phyloP scores from a whole-genome alignment of 2,113 vertebrate species.

The Abramis brama region DNA sequence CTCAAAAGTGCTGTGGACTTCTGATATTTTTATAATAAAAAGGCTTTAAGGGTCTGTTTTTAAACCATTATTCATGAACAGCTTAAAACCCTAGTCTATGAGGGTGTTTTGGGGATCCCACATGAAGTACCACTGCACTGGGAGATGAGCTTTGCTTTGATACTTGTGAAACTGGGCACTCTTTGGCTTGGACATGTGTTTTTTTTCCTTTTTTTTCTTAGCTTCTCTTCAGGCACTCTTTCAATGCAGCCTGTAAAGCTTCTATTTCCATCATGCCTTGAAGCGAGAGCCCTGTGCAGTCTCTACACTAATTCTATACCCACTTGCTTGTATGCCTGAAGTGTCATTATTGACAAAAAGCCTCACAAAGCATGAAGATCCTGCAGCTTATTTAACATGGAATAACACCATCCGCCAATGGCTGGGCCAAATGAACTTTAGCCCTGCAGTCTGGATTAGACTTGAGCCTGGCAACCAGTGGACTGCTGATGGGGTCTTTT shows the following conservation, averaged over 20 bases:
- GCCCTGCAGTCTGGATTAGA: slow-evolving; percentile 70
- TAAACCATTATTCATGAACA: background rate
- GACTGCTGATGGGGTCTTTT: slow-evolving; percentile 76
- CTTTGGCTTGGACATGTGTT: slow-evolving; percentile 36
- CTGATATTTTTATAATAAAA: background rate
- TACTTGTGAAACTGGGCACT: slow-evolving; percentile 25
- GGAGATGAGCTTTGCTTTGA: slow-evolving; percentile 16
- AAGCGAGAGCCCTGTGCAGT: slow-evolving; percentile 15
- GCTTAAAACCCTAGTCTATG: background rate
- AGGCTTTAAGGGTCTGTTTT: background rate
- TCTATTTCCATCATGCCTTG: slow-evolving; percentile 31
- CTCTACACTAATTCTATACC: slow-evolving; percentile 43
- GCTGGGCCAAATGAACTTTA: slow-evolving; percentile 66
- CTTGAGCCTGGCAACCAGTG: slow-evolving; percentile 61
- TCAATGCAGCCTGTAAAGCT: slow-evolving; percentile 23
- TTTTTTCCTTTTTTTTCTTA: background rate
- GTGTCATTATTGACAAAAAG: slow-evolving; percentile 50
- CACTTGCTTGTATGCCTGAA: slow-evolving; percentile 34
- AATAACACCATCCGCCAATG: slow-evolving; percentile 63
- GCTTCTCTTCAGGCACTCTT: background rate
- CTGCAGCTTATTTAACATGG: slow-evolving; percentile 53
- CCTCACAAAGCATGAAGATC: slow-evolving; percentile 46
- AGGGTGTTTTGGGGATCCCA: background rate
- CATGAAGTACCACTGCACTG: background rate
- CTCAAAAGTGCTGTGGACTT: background rate